These are phyloP conservation scores for Chelidonichthys spinosus DNA, from an alignment of 2,797 vertebrate species.

Conservation along the genomic window DNA sequence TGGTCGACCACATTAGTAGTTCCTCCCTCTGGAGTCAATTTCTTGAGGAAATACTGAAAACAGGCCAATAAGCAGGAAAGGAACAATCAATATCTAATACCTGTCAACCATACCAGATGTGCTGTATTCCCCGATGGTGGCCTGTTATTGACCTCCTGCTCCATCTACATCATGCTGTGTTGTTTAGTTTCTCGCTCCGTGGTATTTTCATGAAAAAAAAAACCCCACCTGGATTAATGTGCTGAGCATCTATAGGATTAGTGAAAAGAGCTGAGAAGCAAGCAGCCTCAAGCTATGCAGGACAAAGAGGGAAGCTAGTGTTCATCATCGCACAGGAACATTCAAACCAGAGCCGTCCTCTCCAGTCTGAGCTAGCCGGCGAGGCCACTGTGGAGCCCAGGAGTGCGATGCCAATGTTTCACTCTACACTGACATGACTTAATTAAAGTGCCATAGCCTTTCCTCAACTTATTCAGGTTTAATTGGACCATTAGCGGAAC, in stretches of 20 bases:
- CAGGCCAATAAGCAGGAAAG: constrained; percentile 9
- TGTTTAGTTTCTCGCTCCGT: constrained; percentile 7
- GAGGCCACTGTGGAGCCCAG: constrained; percentile 50
- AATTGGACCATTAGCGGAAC: constrained; percentile 78
- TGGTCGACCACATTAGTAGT: not conserved
- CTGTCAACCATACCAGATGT: not conserved
- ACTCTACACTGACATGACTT: constrained; percentile 69
- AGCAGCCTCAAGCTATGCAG: constrained; percentile 36
- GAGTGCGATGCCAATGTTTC: constrained; percentile 60
- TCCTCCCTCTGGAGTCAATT: constrained; percentile 6
- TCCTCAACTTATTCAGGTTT: constrained; percentile 71
- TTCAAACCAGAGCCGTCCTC: constrained; percentile 46
- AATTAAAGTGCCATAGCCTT: constrained; percentile 73
- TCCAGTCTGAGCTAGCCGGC: constrained; percentile 41
- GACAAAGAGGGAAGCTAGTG: constrained; percentile 31
- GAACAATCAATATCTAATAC: constrained; percentile 23
- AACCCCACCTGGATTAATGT: constrained; percentile 36
- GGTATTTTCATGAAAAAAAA: too few species aligned
- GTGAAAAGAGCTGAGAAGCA: constrained; percentile 30
- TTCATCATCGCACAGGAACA: constrained; percentile 40
- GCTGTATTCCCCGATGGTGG: not conserved
- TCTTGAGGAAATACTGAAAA: constrained; percentile 31
- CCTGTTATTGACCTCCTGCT: constrained; percentile 37
- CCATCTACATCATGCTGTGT: constrained; percentile 20
- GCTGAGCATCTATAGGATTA: constrained; percentile 60